Percentiles rank a stretch among this genome's conserved stretches.
These are phyloP conservation scores for Zaprionus obscuricornis DNA, from an alignment of 2,888 invertebrate genomes.

Conservation along the genomic window DNA sequence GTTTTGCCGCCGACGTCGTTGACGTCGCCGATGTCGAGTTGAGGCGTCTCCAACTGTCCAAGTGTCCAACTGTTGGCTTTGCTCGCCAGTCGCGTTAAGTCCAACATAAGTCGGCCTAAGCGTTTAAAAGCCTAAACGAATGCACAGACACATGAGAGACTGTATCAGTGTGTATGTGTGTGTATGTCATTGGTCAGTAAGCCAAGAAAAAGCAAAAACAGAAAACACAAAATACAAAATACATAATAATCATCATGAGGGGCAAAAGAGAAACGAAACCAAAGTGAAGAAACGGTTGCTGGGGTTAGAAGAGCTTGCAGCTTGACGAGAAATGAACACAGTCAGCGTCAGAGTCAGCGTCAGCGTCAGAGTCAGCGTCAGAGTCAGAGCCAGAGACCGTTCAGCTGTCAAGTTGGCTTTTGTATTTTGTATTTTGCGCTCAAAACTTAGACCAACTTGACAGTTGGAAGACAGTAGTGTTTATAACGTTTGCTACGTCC, in stretches of 20 bases:
- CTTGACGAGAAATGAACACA: conserved; percentile 25
- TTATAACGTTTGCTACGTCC: conserved; percentile 58
- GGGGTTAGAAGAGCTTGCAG: neutral
- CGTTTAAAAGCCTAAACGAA: conserved; percentile 76
- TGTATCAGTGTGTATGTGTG: conserved; percentile 1
- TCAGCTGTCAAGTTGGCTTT: conserved; percentile 74
- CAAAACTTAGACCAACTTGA: conserved; percentile 75
- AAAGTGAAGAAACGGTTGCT: neutral
- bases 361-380: conserved; percentile 34
- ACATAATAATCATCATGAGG: conserved; percentile 66
- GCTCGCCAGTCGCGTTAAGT: conserved; percentile 69
- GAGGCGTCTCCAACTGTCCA: conserved; percentile 60
- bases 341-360: conserved; percentile 14
- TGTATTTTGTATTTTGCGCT: conserved; percentile 71
- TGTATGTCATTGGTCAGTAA: conserved; percentile 45
- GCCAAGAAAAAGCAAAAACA: conserved; percentile 48
- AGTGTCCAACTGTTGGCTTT: conserved; percentile 67
- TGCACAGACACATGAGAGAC: conserved; percentile 53
- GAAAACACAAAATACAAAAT: conserved; percentile 52
- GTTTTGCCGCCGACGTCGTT: conserved; percentile 69
- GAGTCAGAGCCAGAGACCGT: conserved; percentile 39
- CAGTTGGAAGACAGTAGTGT: conserved; percentile 77
- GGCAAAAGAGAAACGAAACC: neutral
- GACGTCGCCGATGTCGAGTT: conserved; percentile 36
- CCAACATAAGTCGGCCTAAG: conserved; percentile 75